Base-by-base conservation (phyloP, 2,113 vertebrate genomes). In the Cottus gobio region DNA sequence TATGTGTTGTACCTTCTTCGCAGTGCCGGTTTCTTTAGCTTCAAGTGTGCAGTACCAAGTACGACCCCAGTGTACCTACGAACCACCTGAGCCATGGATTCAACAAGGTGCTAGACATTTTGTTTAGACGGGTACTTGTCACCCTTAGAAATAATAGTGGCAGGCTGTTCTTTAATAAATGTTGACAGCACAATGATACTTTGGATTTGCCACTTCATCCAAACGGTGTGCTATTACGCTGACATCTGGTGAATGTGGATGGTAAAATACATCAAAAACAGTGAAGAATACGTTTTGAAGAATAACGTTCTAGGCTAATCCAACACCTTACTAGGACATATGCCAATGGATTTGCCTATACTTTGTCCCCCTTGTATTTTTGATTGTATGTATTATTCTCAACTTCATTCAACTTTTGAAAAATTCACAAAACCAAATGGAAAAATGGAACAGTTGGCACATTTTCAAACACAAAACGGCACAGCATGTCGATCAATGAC, bases 101-200 rank as follows among this genome's bases (percentile, higher is more conserved):
- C 61, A 64, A 54, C 24, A 54, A 71, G 52, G 34, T 67, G 28
- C 34, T 42, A 56, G 61, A 39, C 30, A 39, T 50, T 13, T 65
- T n/a, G n/a, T 77, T 82, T 24, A 54, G 46, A 65, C 71, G 10
- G 7, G 46, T 36, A 3, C 5, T 67, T 79, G 56, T 57, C 31
- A 34, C 46, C 28, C 10, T 34, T 13, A 28, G 16, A 57, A 39
- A n/a, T 15, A 31, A 44, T 10, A 58, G 28, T 16, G n/a, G 46
- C 50, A 85, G 65, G 26, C 58, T 74, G 50, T 70, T 70, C 64
- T 69, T 58, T 18, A 48, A 61, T 3, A 60, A 31, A 10, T 62
- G 34, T 24, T 50, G 31, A 44, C 66, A 71, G 39, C 48, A 44
- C 42, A 65, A 24, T 75, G 18, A 30, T 12, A 16, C 8, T 11